Base-by-base conservation (phyloP, 2,888 invertebrate species). In the Arenicola marina region DNA sequence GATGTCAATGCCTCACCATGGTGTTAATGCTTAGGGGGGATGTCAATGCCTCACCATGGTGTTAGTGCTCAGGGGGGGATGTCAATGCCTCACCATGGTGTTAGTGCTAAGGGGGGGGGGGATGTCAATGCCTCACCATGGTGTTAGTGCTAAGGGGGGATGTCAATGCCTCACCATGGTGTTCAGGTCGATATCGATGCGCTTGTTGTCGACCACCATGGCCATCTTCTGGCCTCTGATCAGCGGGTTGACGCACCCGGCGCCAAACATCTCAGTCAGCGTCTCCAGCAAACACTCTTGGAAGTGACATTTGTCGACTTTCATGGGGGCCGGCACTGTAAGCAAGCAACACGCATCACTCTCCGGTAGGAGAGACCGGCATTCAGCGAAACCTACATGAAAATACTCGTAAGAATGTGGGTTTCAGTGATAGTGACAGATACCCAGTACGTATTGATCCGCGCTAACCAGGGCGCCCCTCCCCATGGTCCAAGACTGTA, bases 251-350 rank as follows among this genome's bases (percentile, higher is more conserved):
- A 96, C 92, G 0, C 94, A 90, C 74, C 91, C 92, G 74, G 93
- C 92, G 0, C 97, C 97, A 85, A 95, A 97, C 91, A 97, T 96
- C 78, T 97, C 96, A 77, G 91, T 90, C 31, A 94, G 84, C 89
- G 92, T 92, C 83, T 93, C 93, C 70, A 93, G 90, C 32, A 93
- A 87, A 77, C 93, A 93, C 83, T 93, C 93, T 87, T 77, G 93
- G 80, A 95, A 95, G 84, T 95, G 95, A 87, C 92, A 92, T 48
- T 91, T 86, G 83, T 95, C 95, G 58, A 94, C 89, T 80, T 92
- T 92, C 34, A 88, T 87, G 0, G 87, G 87, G 53, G 66, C 75
- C 33, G 73, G 78, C 4, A 79, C 56, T 60, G 60, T 4, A 54
- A 56, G 31, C 11, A n/a, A 21, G 7, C 11, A 7, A 48, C 21